Evolutionary conservation across 2,888 invertebrate genomes (phyloP), one percentile per base, ranked within the genome.

Genomic region (Oligia latruncula): DNA sequence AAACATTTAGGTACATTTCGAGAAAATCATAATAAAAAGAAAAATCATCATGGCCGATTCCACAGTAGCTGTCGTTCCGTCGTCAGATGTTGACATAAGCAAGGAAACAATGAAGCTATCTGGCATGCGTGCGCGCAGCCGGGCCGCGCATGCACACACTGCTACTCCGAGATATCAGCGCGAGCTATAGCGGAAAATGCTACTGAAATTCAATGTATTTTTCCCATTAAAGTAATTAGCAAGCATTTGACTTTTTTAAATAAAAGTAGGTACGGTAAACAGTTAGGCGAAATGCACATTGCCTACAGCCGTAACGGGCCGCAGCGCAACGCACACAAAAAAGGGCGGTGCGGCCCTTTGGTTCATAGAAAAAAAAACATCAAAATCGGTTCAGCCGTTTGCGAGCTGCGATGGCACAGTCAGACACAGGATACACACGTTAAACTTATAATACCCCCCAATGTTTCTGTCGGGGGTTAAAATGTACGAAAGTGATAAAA

Each of bases 61-160:
- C 81, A 95, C 83, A 74, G 84, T 83, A 90, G 83, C 85, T 80
- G 74, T 83, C 90, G 88, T 92, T 90, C 91, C 77, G 78, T 82
- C 84, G 82, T 87, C 89, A 90, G 84, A 82, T 94, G 91, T 95
- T 95, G 93, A 95, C 92, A 93, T 87, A 91, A 92, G 91, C 90
- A 90, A 91, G 91, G 92, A 92, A 94, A 95, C 94, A 94, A 94
- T 94, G 92, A 92, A 92, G 91, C 87, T 92, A 93, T 92, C 91
- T 90, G 90, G 90, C 88, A 81, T 90, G 92, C 88, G 88, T 86
- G 80, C 81, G 85, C 90, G 85, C 87, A 86, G 74, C 49, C 78
- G 77, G 88, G 82, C 74, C 83, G 82, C 80, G 73, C 78, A 80
- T 64, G 86, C 83, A 90, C 91, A 90, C 84, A 73, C 79, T 64